These are phyloP conservation scores for Anoplophora glabripennis DNA, from an alignment of 1,140 invertebrate genomes.

Conservation along the genomic window DNA sequence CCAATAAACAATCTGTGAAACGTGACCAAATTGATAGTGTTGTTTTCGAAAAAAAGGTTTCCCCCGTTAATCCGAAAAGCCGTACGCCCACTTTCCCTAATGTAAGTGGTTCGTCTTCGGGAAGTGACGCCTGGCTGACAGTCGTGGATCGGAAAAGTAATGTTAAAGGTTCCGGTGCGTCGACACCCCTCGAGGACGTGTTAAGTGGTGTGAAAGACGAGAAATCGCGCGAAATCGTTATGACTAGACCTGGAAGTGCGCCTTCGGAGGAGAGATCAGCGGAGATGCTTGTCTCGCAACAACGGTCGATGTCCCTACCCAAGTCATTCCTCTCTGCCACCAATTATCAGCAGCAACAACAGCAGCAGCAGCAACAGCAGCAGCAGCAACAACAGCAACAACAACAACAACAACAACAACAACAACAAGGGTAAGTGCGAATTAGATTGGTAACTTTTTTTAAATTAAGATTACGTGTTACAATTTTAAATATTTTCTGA, in stretches of 20 bases:
- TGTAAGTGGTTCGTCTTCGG: constrained; percentile 53
- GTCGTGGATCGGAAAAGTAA: constrained; percentile 53
- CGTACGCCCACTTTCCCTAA: constrained; percentile 42
- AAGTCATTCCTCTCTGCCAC: constrained; percentile 60
- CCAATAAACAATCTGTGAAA: constrained; percentile 19
- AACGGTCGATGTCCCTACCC: constrained; percentile 61
- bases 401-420: no score
- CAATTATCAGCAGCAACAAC: neutral
- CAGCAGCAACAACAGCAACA: no score
- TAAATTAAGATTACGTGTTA: no score
- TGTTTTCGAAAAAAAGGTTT: constrained; percentile 43
- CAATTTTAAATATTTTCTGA: no score
- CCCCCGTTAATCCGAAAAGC: constrained; percentile 48
- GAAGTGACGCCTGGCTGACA: constrained; percentile 57
- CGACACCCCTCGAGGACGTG: constrained; percentile 52
- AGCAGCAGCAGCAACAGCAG: no score
- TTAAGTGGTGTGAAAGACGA: constrained; percentile 41
- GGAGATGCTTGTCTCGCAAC: constrained; percentile 50
- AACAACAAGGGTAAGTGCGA: no score
- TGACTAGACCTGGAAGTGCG: constrained; percentile 56
- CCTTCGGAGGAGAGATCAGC: constrained; percentile 48
- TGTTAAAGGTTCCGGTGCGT: constrained; percentile 53
- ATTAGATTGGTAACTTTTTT: no score
- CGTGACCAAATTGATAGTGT: constrained; percentile 6
- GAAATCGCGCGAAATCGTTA: constrained; percentile 45